Evolutionary conservation across 2,888 invertebrate genomes (phyloP).

Genomic region (Limnephilus lunatus): DNA sequence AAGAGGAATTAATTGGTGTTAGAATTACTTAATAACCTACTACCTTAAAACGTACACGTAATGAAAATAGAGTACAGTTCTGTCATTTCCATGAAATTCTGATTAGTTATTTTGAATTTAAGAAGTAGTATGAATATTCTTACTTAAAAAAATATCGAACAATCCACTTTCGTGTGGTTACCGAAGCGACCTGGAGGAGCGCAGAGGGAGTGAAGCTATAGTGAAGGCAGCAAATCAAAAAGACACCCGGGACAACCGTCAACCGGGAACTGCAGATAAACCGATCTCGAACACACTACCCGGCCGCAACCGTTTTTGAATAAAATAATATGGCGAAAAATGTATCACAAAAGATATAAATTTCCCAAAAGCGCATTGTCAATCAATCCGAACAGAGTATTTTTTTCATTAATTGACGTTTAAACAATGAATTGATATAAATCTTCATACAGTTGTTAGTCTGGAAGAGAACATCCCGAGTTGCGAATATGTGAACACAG

Average conservation of each 20-base stretch:
- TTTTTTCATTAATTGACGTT: conserved; percentile 67
- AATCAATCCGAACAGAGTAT: conserved; percentile 65
- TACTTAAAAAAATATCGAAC: background rate
- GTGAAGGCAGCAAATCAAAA: conserved; percentile 64
- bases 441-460: conserved; percentile 64
- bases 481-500: conserved; percentile 40
- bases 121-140: too few species aligned
- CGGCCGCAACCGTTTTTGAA: conserved; percentile 57
- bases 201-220: background rate
- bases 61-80: too few species aligned
- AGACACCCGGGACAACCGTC: conserved; percentile 54
- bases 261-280: conserved; percentile 41
- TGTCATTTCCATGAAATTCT: too few species aligned
- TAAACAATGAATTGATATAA: conserved; percentile 67
- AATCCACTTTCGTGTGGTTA: background rate
- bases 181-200: background rate
- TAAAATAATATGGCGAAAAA: conserved; percentile 66
- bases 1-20: too few species aligned
- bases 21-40: too few species aligned
- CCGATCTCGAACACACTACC: conserved; percentile 48
- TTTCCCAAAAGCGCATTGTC: conserved; percentile 65
- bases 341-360: conserved; percentile 63
- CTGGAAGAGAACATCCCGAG: conserved; percentile 31
- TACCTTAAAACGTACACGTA: too few species aligned
- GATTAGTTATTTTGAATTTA: too few species aligned